phyloP scores from a whole-genome alignment of 1,140 invertebrate species.

The Drosophila lacteicornis region DNA sequence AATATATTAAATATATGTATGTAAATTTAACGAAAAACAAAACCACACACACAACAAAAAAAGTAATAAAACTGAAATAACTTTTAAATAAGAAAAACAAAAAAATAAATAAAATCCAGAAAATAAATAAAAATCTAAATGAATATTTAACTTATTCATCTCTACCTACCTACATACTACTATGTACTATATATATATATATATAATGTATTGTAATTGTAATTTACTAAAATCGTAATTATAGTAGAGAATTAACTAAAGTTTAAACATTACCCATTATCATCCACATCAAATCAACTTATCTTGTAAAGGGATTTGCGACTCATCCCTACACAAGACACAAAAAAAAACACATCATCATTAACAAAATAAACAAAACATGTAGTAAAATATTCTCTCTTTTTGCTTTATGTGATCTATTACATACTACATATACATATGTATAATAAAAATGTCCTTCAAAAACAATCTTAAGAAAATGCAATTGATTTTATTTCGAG shows the following conservation, averaged over 20 bases:
- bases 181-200: conserved; percentile 50
- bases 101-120: conserved; percentile 42
- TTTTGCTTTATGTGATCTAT: conserved; percentile 84
- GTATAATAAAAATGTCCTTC: conserved; percentile 80
- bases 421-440: conserved; percentile 74
- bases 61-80: conserved; percentile 38
- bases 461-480: conserved; percentile 40
- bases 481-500: neutral
- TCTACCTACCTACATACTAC: conserved; percentile 58
- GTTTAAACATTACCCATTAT: conserved; percentile 45
- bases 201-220: conserved; percentile 72
- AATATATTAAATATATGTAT: conserved; percentile 83
- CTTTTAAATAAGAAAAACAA: conserved; percentile 29
- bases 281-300: conserved; percentile 31
- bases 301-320: conserved; percentile 33
- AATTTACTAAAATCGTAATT: conserved; percentile 67
- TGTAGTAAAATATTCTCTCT: conserved; percentile 84
- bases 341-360: conserved; percentile 48
- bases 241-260: conserved; percentile 73
- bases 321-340: conserved; percentile 39
- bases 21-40: conserved; percentile 76
- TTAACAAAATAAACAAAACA: conserved; percentile 49
- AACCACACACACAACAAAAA: conserved; percentile 42
- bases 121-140: conserved; percentile 50
- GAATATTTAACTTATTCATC: conserved; percentile 68